Evolutionary conservation across 1,140 invertebrate genomes (phyloP), one percentile per base, ranked within the genome.

Genomic region (Philopotamus ludificatus): DNA sequence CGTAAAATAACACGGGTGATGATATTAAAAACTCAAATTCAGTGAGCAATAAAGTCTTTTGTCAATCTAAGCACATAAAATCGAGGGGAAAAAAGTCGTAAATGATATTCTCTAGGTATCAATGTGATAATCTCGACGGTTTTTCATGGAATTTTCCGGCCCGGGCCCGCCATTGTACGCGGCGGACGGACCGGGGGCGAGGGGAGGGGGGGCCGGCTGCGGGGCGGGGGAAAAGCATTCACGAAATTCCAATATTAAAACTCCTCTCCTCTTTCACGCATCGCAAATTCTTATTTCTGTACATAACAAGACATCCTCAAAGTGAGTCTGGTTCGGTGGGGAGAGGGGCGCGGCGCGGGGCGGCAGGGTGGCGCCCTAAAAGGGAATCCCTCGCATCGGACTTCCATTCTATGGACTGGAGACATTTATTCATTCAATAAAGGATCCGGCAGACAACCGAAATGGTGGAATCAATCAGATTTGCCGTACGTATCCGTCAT

Each of bases 201-300:
- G n/a, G 54, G n/a, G n/a, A n/a, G n/a, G n/a, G 18, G 42, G 34
- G n/a, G 55, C 21, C 20, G 1, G 34, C n/a, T n/a, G n/a, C n/a
- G n/a, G n/a, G n/a, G n/a, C n/a, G 51, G 44, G 21, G 44, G 63
- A 45, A 66, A 61, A 54, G 65, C 65, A 70, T 70, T 70, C 68
- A 70, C 61, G 34, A 70, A 63, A 70, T 70, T 66, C 68, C 68
- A 70, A 70, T 70, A 66, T 70, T 66, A 67, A 70, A 70, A 60
- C 53, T 45, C 60, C 55, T 23, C 51, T 39, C 34, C 51, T 67
- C 47, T 60, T 66, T 67, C 59, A 67, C 65, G 65, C 65, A 63
- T 67, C 59, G 44, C 28, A 62, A 63, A 63, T 63, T 60, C 67
- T 69, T 69, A 69, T 69, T 69, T 69, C 67, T 59, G 58, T 39